Evolutionary conservation across 2,888 invertebrate genomes (phyloP).

Genomic region (Malthinus seriepunctatus): DNA sequence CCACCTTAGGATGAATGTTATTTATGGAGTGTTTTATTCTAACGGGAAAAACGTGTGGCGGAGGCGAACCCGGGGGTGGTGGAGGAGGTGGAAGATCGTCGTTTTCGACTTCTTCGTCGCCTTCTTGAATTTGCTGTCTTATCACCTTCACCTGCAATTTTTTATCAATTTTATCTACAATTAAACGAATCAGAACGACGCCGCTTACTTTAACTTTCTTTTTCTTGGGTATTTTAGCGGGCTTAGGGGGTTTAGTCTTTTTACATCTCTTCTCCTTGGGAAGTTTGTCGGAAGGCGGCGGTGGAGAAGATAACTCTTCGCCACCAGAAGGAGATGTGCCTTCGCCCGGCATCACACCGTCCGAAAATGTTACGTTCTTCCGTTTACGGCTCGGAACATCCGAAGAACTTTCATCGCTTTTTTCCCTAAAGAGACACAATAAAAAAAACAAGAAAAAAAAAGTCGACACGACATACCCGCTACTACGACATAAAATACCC

Average conservation of each 20-base stretch:
- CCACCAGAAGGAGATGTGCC: slow-evolving; percentile 62
- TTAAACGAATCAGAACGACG: neutral
- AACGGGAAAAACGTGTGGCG: slow-evolving; percentile 59
- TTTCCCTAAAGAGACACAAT: neutral
- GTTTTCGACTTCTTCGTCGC: slow-evolving; percentile 57
- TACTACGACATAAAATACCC: slow-evolving; percentile 61
- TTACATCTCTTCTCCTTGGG: slow-evolving; percentile 59
- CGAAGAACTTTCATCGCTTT: slow-evolving; percentile 21
- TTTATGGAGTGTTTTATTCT: slow-evolving; percentile 49
- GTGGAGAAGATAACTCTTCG: slow-evolving; percentile 65
- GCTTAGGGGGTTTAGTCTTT: slow-evolving; percentile 57
- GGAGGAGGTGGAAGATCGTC: slow-evolving; percentile 63
- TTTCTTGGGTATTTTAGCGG: slow-evolving; percentile 56
- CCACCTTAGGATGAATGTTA: slow-evolving; percentile 42
- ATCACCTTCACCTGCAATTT: slow-evolving; percentile 55
- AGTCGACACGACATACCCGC: slow-evolving; percentile 28
- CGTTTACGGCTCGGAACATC: slow-evolving; percentile 32
- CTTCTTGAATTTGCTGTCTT: slow-evolving; percentile 46
- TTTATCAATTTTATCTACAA: neutral
- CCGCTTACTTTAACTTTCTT: slow-evolving; percentile 59
- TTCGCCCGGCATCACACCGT: slow-evolving; percentile 64
- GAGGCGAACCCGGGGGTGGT: slow-evolving; percentile 64
- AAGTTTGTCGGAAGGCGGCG: slow-evolving; percentile 57
- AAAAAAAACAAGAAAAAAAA: slow-evolving; percentile 10
- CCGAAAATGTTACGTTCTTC: slow-evolving; percentile 64